Base-by-base conservation (phyloP, 2,113 vertebrate genomes). In the Cisticola juncidis region DNA sequence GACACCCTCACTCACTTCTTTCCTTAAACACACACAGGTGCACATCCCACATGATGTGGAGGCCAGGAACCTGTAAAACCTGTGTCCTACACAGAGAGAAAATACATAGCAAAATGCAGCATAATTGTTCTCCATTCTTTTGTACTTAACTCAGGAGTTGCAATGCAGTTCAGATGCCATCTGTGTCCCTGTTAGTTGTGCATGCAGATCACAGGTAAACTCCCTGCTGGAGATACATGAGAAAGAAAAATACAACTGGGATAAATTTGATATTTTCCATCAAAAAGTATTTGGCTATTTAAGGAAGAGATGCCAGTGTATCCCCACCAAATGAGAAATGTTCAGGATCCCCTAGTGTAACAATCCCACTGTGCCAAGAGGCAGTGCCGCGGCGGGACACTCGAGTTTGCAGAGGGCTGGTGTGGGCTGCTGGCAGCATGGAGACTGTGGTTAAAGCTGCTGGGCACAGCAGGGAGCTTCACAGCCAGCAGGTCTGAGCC, bases 41-140 rank as follows among this genome's bases (percentile, higher is more conserved):
- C 35, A 16, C 14, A 45, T 40, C 35, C 62, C 47, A 73, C 14
- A 5, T 5, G 47, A 50, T 8, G 31, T 70, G 78, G 62, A 48
- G 84, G 50, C 68, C 86, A 77, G 90, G 38, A 85, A 54, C 26
- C 35, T 90, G 58, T 82, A 82, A 82, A 86, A 28, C 17, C 8
- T 26, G n/a, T 77, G 24, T 77, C 86, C 29, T 47, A 53, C 26
- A 69, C 0, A 82, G 9, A 83, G 45, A 85, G 42, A 57, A 66
- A 90, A 87, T 22, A 73, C 71, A 44, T 17, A 40, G 64, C 50
- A 92, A 91, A 88, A 78, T 58, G 38, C 62, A 90, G 40, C 79
- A 56, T 58, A 47, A 42, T 47, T 80, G 28, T 40, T 94, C 80
- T 94, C 42, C 40, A 9, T 70, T 86, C 66, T 93, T 93, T 71